Percentiles rank a stretch among this genome's conserved stretches.
These are phyloP conservation scores for Trisateles emortualis DNA, from an alignment of 2,888 invertebrate species.

Conservation along the genomic window DNA sequence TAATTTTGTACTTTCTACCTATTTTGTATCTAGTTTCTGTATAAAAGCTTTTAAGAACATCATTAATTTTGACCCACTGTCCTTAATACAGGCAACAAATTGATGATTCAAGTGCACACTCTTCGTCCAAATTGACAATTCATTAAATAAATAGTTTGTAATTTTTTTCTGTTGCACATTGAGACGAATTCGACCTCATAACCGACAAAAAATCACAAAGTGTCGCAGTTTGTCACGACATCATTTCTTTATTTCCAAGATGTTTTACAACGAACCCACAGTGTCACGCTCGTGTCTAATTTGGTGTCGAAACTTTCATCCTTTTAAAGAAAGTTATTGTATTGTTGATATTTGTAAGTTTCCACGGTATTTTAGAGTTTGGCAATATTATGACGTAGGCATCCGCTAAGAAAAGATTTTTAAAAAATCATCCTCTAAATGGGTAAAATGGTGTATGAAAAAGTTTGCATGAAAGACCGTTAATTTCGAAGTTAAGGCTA, in stretches of 20 bases:
- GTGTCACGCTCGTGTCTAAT: conserved; percentile 52
- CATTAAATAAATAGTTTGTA: neutral
- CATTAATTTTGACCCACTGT: too few relatives aligned
- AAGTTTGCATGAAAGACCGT: too few relatives aligned
- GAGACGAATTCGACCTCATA: conserved; percentile 25
- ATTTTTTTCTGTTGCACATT: conserved; percentile 8
- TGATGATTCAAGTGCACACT: too few relatives aligned
- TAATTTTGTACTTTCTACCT: too few relatives aligned
- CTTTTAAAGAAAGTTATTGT: conserved; percentile 41
- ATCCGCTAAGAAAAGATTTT: neutral
- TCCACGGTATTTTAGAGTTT: neutral
- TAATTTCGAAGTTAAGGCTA: too few relatives aligned
- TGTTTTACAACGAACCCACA: conserved; percentile 52
- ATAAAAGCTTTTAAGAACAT: too few relatives aligned
- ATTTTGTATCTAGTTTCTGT: too few relatives aligned
- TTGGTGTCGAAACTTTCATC: conserved; percentile 53
- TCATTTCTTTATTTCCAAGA: conserved; percentile 59
- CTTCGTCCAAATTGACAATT: too few relatives aligned
- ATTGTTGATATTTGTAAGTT: conserved; percentile 10
- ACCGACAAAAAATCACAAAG: conserved; percentile 63
- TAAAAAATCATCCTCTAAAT: too few relatives aligned
- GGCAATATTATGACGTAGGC: neutral
- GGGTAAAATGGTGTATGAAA: too few relatives aligned
- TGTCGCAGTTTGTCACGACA: conserved; percentile 64
- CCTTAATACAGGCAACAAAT: too few relatives aligned